Evolutionary conservation across 1,140 invertebrate genomes (phyloP).

Genomic region (Potamilus streckersoni): DNA sequence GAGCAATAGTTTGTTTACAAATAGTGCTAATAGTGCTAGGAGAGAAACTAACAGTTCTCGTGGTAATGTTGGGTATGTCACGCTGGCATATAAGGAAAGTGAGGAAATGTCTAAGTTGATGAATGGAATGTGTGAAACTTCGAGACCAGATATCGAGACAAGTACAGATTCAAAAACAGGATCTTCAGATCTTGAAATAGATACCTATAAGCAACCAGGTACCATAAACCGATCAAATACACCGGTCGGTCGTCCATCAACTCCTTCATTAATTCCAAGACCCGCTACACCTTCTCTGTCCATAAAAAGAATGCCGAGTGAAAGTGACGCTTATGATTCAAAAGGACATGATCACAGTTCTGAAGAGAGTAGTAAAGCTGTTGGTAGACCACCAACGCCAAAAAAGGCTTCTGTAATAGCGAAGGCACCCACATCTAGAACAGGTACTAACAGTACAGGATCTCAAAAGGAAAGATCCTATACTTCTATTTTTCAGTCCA

Average conservation of each 20-base stretch:
- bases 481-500: neutral
- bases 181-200: no score
- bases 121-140: no score
- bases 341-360: no score
- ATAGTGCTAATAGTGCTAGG: no score
- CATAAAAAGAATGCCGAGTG: no score
- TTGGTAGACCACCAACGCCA: constrained; percentile 36
- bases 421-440: constrained; percentile 24
- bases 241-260: neutral
- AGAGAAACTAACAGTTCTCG: no score
- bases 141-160: no score
- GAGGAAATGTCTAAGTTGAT: neutral
- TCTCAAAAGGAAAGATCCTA: constrained; percentile 39
- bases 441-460: constrained; percentile 23
- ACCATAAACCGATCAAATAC: no score
- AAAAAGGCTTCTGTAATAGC: constrained; percentile 40
- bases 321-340: no score
- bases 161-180: no score
- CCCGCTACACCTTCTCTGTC: constrained; percentile 27
- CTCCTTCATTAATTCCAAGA: constrained; percentile 37
- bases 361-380: neutral
- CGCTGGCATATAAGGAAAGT: constrained; percentile 22
- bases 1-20: no score
- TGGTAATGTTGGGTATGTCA: constrained; percentile 24
- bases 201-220: no score